These are phyloP conservation scores for Littorina saxatilis DNA, from an alignment of 1,140 invertebrate species.

Conservation along the genomic window DNA sequence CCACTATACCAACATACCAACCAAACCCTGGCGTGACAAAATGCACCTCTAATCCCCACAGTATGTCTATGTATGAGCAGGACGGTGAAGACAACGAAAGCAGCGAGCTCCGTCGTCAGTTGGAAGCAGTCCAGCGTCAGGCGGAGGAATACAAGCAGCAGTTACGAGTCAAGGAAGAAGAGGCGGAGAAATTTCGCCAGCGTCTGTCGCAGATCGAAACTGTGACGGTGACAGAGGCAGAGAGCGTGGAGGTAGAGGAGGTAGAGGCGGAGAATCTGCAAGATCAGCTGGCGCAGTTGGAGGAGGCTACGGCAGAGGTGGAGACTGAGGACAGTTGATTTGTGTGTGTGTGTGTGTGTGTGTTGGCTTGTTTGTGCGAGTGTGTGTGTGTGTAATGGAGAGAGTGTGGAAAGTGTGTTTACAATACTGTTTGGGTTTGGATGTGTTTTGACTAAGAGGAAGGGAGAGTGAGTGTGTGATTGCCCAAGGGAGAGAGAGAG, in stretches of 20 bases:
- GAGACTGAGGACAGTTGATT: neutral
- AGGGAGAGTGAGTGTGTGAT: too few relatives aligned
- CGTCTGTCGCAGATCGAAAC: slow-evolving; percentile 49
- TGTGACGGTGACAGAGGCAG: neutral
- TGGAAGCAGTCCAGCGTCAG: slow-evolving; percentile 65
- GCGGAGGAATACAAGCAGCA: slow-evolving; percentile 67
- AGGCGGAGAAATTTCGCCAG: slow-evolving; percentile 69
- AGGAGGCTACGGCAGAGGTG: neutral
- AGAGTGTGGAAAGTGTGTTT: neutral
- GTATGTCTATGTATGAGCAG: neutral
- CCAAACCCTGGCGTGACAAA: too few relatives aligned
- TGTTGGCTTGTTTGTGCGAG: neutral
- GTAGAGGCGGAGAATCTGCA: neutral
- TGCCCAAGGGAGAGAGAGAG: too few relatives aligned
- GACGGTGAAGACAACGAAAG: slow-evolving; percentile 24
- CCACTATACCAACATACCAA: too few relatives aligned
- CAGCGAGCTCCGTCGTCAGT: slow-evolving; percentile 60
- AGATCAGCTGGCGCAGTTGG: neutral
- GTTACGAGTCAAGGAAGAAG: slow-evolving; percentile 66
- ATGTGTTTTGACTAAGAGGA: too few relatives aligned
- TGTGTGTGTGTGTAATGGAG: neutral
- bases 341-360: neutral
- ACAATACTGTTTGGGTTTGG: neutral
- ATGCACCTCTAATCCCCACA: too few relatives aligned
- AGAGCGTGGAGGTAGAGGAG: neutral